These are phyloP conservation scores for Mystacides longicornis DNA, from an alignment of 2,888 invertebrate genomes.

Conservation along the genomic window DNA sequence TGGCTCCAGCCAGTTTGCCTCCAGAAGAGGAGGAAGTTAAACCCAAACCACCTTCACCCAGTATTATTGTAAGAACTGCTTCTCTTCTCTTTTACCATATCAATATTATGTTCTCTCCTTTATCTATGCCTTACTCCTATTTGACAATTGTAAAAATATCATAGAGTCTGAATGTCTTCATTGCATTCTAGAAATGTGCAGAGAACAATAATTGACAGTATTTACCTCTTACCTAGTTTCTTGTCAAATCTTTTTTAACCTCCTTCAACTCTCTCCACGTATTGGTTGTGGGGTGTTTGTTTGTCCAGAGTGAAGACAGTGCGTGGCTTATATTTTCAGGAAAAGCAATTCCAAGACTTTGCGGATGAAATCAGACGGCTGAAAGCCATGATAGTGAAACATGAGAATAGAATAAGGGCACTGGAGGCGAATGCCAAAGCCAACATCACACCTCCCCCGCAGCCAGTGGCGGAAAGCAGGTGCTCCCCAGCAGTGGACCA, in stretches of 20 bases:
- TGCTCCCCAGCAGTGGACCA: slow-evolving; percentile 30
- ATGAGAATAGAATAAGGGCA: slow-evolving; percentile 79
- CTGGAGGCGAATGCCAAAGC: slow-evolving; percentile 55
- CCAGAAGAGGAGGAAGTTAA: slow-evolving; percentile 31
- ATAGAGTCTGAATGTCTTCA: too few species aligned
- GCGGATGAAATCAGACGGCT: slow-evolving; percentile 85
- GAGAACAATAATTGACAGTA: too few species aligned
- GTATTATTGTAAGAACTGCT: slow-evolving; percentile 4
- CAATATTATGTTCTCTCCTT: too few species aligned
- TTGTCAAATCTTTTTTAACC: too few species aligned
- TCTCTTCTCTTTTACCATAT: too few species aligned
- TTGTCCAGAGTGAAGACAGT: too few species aligned
- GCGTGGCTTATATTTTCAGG: slow-evolving; percentile 42
- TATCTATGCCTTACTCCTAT: too few species aligned
- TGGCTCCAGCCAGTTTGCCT: slow-evolving; percentile 8
- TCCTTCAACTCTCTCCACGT: too few species aligned
- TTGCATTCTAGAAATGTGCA: too few species aligned
- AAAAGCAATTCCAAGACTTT: slow-evolving; percentile 73
- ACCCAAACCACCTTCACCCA: slow-evolving; percentile 1
- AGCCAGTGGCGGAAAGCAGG: slow-evolving; percentile 35
- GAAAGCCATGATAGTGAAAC: slow-evolving; percentile 90
- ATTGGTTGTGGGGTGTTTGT: too few species aligned
- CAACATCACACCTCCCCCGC: slow-evolving; percentile 31
- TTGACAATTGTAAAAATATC: too few species aligned
- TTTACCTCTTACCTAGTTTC: too few species aligned